Conservation (phyloP, 2,797 vertebrate genomes). For the Phalanger gymnotis region DNA sequence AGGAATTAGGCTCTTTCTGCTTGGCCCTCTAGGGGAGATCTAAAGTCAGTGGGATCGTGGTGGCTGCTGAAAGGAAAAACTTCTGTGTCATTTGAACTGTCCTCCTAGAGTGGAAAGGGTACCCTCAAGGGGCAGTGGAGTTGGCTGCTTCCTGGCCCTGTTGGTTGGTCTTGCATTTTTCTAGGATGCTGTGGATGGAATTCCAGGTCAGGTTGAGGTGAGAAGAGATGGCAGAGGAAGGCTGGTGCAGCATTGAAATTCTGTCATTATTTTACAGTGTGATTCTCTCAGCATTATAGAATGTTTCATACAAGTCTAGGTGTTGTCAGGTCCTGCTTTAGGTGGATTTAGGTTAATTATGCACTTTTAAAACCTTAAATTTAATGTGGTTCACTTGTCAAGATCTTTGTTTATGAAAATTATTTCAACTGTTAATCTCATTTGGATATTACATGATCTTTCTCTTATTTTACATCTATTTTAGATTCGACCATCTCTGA, state of each 20-base stretch:
- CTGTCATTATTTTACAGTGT: constrained; percentile 39
- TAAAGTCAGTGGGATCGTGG: background rate
- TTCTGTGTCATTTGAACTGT: background rate
- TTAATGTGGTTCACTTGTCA: constrained; percentile 44
- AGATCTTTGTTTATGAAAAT: constrained; percentile 38
- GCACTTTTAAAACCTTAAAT: constrained; percentile 60
- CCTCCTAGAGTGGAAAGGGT: background rate
- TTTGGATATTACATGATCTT: constrained; percentile 41
- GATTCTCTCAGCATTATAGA: constrained; percentile 44
- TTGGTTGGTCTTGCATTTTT: background rate
- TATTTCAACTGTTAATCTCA: constrained; percentile 42
- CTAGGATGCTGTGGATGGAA: background rate
- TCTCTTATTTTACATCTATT: constrained; percentile 67
- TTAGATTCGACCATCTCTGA: constrained; percentile 71
- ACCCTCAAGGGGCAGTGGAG: background rate
- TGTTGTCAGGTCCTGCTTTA: constrained; percentile 48
- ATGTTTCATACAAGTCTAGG: constrained; percentile 8
- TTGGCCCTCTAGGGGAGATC: background rate
- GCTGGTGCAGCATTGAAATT: constrained; percentile 57
- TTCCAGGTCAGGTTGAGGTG: background rate
- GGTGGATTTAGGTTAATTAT: constrained; percentile 43
- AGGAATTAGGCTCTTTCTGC: background rate
- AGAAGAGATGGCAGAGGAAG: constrained; percentile 46
- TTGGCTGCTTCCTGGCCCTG: background rate
- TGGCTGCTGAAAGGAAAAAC: background rate